Base-by-base conservation (phyloP, 1,140 invertebrate species). In the Brachionus sp. region DNA sequence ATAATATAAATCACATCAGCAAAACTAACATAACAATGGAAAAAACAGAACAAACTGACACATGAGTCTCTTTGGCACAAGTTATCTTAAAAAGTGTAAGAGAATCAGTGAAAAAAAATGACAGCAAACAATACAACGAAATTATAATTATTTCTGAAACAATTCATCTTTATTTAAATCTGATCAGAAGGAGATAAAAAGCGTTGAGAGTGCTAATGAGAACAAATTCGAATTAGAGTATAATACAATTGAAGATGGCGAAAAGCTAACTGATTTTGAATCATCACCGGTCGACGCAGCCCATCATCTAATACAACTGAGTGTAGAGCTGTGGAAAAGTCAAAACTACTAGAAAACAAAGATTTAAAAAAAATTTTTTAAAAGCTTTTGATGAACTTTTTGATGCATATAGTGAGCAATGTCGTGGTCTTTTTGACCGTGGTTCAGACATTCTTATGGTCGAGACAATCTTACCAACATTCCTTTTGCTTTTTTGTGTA, bases 1-100 rank as follows among this genome's bases (percentile, higher is more conserved):
- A 46, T 25, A 75, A 75, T 39, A 50, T 46, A 25, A 12, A 75
- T 9, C 39, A 75, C 44, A 29, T 46, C 25, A 75, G 12, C 33
- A 25, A 16, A 19, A 39, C 66, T n/a, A 19, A 70, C 19, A 75
- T 75, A 25, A 75, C 39, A 29, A 25, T 46, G 3, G 19, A 75
- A 3, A 44, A 50, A 75, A 25, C 44, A 13, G 42, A 44, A 23
- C 19, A 25, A 25, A 75, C 5, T 13, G 39, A 46, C 46, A 9
- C 39, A 9, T 16, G 13, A 6, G 42, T 75, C 7, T 75, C 70
- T 2, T 39, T 75, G 25, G 70, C 70, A 16, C 39, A 75, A 12
- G 70, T 75, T 9, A 46, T 75, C 12, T 13, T 75, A 10, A 44
- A 75, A 75, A 75, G 70, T 75, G 42, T 75, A 3, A 75, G 25